Conservation (phyloP, 2,888 invertebrate genomes). For the Athetis lepigone region DNA sequence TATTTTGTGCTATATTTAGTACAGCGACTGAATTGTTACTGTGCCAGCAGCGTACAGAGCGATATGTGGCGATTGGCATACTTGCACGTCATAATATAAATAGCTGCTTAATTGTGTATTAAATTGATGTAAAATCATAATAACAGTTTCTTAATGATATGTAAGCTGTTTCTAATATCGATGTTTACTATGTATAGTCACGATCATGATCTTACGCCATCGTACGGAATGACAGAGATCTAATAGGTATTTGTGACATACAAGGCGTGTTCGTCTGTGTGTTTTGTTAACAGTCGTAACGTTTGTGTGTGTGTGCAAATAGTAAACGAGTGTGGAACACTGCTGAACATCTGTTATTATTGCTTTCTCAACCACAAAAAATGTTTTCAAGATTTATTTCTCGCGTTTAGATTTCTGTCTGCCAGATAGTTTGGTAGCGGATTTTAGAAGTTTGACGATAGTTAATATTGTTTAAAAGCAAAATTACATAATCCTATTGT, state of each 20-base stretch:
- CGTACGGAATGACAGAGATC: constrained; percentile 54
- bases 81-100: constrained; percentile 66
- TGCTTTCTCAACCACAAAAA: constrained; percentile 66
- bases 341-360: constrained; percentile 70
- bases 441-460: constrained; percentile 33
- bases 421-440: constrained; percentile 33
- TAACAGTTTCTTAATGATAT: constrained; percentile 2
- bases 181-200: not conserved
- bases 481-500: constrained; percentile 31
- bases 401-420: constrained; percentile 51
- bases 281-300: constrained; percentile 20
- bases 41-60: constrained; percentile 83
- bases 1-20: constrained; percentile 90
- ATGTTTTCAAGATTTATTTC: constrained; percentile 64
- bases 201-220: constrained; percentile 54
- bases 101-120: constrained; percentile 37
- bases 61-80: constrained; percentile 81
- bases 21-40: constrained; percentile 88
- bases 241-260: constrained; percentile 53
- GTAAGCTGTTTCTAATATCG: constrained; percentile 12
- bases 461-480: constrained; percentile 39
- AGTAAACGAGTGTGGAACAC: constrained; percentile 55
- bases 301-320: constrained; percentile 50
- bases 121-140: constrained; percentile 11
- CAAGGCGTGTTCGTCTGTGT: constrained; percentile 24